Percentiles rank a stretch among this genome's conserved stretches.
Evolutionary conservation across 2,113 vertebrate species (phyloP).

Genomic region (Catharus minimus): DNA sequence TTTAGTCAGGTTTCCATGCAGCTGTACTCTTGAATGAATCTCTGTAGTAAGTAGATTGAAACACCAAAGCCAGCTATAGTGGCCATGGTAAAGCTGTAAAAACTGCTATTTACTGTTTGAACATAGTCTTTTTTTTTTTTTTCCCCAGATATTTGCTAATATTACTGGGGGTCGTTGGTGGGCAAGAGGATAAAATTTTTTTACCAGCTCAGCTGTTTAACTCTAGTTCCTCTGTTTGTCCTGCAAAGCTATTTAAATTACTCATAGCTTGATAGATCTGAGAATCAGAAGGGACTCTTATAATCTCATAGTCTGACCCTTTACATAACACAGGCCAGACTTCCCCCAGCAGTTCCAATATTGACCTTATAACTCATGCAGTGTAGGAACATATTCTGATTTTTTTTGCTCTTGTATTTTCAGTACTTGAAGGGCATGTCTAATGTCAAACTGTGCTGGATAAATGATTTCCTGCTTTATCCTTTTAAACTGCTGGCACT

Average conservation of each 20-base stretch:
- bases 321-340: background rate
- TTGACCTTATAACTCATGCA: background rate
- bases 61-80: background rate
- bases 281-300: background rate
- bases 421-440: background rate
- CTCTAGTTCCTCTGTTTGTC: background rate
- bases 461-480: background rate
- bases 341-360: background rate
- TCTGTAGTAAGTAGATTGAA: background rate
- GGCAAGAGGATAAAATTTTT: accelerated
- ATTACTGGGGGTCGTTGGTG: background rate
- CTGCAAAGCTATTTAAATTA: conserved; percentile 25
- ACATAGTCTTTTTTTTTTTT: background rate
- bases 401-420: background rate
- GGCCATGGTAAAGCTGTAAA: background rate
- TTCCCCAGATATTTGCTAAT: background rate
- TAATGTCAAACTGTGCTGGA: background rate
- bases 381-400: background rate
- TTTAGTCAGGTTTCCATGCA: background rate
- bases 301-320: background rate
- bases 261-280: background rate
- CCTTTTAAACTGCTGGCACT: background rate
- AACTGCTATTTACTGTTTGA: background rate
- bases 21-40: background rate
- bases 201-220: background rate